Conservation (phyloP, 1,140 invertebrate species). For the Trachelipus rathkii region DNA sequence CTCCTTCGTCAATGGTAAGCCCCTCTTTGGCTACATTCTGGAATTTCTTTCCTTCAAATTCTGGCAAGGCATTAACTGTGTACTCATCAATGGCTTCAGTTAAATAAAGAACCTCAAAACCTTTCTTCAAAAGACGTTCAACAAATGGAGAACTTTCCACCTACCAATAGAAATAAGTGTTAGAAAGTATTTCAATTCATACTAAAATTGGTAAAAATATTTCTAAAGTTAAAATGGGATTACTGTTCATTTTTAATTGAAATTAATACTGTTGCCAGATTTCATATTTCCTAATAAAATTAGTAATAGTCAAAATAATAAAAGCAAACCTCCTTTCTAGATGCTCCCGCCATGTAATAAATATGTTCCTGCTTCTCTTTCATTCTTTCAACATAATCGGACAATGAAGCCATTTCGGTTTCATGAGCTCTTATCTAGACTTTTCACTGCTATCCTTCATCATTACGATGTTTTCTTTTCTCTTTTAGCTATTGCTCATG, state of each 20-base stretch:
- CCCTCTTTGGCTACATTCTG: constrained; percentile 99
- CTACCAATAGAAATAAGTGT: constrained; percentile 46
- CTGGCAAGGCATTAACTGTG: constrained; percentile 91
- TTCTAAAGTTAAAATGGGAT: not conserved
- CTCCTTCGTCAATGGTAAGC: constrained; percentile 76
- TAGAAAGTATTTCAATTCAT: no score
- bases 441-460: no score
- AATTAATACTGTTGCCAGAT: no score
- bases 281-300: no score
- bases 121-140: constrained; percentile 85
- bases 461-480: no score
- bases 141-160: constrained; percentile 92
- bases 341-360: constrained; percentile 92
- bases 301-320: no score
- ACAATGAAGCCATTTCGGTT: constrained; percentile 66
- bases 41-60: constrained; percentile 99
- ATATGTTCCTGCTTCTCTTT: constrained; percentile 94
- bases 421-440: no score
- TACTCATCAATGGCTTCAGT: constrained; percentile 98
- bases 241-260: no score
- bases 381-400: constrained; percentile 92
- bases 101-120: constrained; percentile 93
- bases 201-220: no score
- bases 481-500: no score
- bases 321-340: constrained; percentile 65